phyloP scores from a whole-genome alignment of 1,140 invertebrate genomes.

The Formica exsecta region DNA sequence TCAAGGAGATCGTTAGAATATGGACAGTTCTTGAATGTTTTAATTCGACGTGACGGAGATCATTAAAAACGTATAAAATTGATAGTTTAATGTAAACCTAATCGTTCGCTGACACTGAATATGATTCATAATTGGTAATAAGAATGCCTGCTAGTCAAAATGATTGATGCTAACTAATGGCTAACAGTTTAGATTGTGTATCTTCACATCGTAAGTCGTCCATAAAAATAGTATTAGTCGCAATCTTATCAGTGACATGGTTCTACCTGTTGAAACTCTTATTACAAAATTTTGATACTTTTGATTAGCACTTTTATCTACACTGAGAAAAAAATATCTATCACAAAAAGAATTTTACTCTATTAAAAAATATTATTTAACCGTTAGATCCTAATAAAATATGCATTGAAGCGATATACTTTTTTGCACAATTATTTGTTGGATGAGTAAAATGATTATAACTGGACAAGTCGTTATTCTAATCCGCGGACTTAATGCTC shows the following conservation, averaged over 20 bases:
- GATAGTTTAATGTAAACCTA: conserved; percentile 19
- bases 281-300: not conserved
- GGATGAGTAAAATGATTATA: conserved; percentile 12
- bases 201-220: not conserved
- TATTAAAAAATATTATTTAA: too few species aligned
- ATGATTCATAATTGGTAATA: conserved; percentile 22
- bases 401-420: too few species aligned
- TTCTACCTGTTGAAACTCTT: conserved; percentile 29
- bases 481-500: not conserved
- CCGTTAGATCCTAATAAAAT: too few species aligned
- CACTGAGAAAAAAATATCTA: too few species aligned
- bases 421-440: too few species aligned
- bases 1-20: not conserved
- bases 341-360: too few species aligned
- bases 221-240: not conserved
- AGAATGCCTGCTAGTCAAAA: not conserved
- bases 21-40: not conserved
- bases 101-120: not conserved
- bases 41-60: not conserved
- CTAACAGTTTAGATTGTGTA: not conserved
- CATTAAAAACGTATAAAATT: conserved; percentile 1
- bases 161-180: conserved; percentile 14
- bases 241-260: not conserved
- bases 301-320: not conserved
- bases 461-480: conserved; percentile 51